phyloP scores from a whole-genome alignment of 2,888 invertebrate species.

The Caenorhabditis afra region DNA sequence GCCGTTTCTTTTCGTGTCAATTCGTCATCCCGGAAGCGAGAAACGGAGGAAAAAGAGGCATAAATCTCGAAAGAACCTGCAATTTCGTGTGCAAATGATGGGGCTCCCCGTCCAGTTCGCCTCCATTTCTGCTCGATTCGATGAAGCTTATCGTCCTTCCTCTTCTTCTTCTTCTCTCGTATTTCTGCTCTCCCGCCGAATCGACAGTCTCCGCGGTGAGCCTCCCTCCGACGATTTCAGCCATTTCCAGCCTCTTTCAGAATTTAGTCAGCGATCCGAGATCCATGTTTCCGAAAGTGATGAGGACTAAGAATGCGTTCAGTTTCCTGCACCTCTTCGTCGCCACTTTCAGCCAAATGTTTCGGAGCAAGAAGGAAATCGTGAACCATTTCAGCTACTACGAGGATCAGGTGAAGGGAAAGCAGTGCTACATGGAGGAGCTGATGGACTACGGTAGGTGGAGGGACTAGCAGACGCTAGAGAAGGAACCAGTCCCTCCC shows the following conservation, averaged over 20 bases:
- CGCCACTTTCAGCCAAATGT: constrained; percentile 33
- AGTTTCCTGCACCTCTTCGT: constrained; percentile 28
- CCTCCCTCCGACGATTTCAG: neutral
- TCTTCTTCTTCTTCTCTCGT: neutral
- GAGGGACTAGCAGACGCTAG: neutral
- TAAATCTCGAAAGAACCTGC: constrained; percentile 10
- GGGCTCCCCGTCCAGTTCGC: neutral
- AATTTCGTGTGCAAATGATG: constrained; percentile 1
- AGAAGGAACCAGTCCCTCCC: too few species aligned
- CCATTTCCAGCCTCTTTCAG: neutral
- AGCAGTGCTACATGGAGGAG: constrained; percentile 16
- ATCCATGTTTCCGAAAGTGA: constrained; percentile 32
- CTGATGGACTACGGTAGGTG: constrained; percentile 13
- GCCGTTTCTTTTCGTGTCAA: neutral
- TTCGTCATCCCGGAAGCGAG: neutral
- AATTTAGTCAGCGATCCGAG: constrained; percentile 29
- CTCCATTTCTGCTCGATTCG: neutral
- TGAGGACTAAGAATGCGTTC: constrained; percentile 18
- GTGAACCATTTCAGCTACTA: constrained; percentile 41
- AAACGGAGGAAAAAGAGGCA: neutral
- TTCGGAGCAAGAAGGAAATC: constrained; percentile 6
- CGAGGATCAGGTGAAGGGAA: constrained; percentile 37
- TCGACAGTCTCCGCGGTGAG: constrained; percentile 20
- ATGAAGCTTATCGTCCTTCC: neutral
- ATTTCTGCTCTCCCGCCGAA: neutral